Conservation (phyloP, 2,888 invertebrate species). For the Opisthograptis luteolata region DNA sequence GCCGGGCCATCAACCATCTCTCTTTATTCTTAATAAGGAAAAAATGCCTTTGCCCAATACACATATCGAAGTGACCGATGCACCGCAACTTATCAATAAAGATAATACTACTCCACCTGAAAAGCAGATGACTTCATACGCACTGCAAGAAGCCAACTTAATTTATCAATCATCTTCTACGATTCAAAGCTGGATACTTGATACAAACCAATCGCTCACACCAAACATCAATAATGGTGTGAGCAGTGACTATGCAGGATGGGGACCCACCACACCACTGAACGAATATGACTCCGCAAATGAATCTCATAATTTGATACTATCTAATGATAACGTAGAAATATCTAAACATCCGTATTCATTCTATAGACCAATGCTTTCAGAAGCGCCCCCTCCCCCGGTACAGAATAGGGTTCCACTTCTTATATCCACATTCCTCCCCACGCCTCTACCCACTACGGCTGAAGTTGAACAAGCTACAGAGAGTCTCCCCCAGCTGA, state of each 20-base stretch:
- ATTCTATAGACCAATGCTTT: conserved; percentile 70
- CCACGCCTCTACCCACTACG: conserved; percentile 62
- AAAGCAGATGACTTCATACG: conserved; percentile 68
- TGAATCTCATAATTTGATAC: conserved; percentile 74
- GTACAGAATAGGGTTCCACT: conserved; percentile 53
- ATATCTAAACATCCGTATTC: conserved; percentile 59
- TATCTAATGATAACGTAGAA: conserved; percentile 57
- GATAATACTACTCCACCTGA: conserved; percentile 51
- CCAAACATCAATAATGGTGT: conserved; percentile 56
- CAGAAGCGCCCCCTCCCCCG: conserved; percentile 65
- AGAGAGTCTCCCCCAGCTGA: conserved; percentile 27
- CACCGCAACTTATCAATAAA: conserved; percentile 44
- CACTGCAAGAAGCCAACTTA: conserved; percentile 86
- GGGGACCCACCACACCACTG: conserved; percentile 77
- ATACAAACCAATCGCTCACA: conserved; percentile 59
- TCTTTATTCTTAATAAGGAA: conserved; percentile 61
- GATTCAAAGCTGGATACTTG: conserved; percentile 73
- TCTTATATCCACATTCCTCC: conserved; percentile 58
- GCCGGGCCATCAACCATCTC: conserved; percentile 66
- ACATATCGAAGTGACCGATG: conserved; percentile 48
- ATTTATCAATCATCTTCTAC: conserved; percentile 86
- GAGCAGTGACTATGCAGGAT: conserved; percentile 77
- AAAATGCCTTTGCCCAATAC: conserved; percentile 46
- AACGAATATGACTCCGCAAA: conserved; percentile 58
- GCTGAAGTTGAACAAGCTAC: conserved; percentile 31